phyloP scores from a whole-genome alignment of 2,113 vertebrate species.

The Delphinus delphis region DNA sequence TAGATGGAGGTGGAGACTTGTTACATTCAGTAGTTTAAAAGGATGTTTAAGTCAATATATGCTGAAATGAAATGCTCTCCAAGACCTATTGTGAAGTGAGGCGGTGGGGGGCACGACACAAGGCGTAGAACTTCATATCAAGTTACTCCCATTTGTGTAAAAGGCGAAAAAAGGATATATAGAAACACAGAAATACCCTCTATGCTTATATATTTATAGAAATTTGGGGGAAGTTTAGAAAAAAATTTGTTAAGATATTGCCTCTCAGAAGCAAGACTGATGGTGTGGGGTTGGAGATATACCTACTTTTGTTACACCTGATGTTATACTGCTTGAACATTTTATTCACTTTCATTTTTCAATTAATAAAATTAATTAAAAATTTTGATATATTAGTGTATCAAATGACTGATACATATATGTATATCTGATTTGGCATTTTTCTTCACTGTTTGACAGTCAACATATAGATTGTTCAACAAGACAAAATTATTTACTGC shows the following conservation, averaged over 20 bases:
- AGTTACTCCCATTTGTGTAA: background rate
- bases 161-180: background rate
- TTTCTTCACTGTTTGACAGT: background rate
- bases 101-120: background rate
- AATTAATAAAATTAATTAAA: background rate
- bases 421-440: background rate
- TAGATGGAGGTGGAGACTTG: background rate
- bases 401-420: background rate
- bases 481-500: background rate
- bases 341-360: background rate
- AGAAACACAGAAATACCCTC: background rate
- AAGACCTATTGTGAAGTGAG: background rate
- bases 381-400: background rate
- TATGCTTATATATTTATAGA: background rate
- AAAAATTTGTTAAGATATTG: background rate
- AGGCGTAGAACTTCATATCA: background rate
- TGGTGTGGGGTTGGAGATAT: background rate
- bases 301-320: background rate
- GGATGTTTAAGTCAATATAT: background rate
- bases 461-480: background rate
- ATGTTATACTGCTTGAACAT: background rate
- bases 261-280: slow-evolving; percentile 1
- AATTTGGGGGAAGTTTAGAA: background rate
- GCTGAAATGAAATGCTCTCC: background rate
- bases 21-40: background rate